Base-by-base conservation (phyloP, 2,888 invertebrate genomes). In the Spodoptera exigua region DNA sequence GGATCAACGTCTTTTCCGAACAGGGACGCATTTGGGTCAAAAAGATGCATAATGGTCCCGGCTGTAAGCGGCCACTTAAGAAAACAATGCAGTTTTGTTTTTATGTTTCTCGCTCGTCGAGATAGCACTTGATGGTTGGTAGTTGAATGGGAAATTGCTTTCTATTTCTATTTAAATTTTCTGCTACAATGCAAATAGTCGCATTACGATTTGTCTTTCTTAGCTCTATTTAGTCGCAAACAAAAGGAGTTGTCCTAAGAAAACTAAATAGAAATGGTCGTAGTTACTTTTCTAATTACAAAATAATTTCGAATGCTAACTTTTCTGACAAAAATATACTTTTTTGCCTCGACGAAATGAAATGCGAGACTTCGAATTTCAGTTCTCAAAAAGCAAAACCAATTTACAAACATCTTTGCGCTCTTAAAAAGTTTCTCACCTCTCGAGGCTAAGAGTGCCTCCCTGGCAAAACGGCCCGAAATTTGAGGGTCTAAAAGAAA, bases 401-500 rank as follows among this genome's bases (percentile, higher is more conserved):
- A 74, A 70, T 74, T 77, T 58, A 9, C 63, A 61, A 62, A 58
- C 44, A 34, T 39, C 44, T 61, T 60, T 59, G 58, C 58, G 57
- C 65, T 47, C 43, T 40, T 36, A 43, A 13, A 59, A 74, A 67
- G 39, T 65, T 58, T 63, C 60, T 54, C 53, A 56, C 60, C 60
- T 60, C 61, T 74, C 53, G 56, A 59, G 46, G 47, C 55, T 52
- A 63, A 60, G 61, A 72, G 52, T 71, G 59, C 73, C 67, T 66
- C 75, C 72, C 81, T 83, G 79, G 61, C 44, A 55, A 69, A 46
- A 54, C 68, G 68, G 73, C 62, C 68, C 68, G 66, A 83, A 85
- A 85, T 86, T 86, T 82, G 78, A 84, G 80, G 76, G 70, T 76
- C 85, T 76, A 74, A 81, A 82, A 81, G 81, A 84, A 82, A 85